phyloP scores from a whole-genome alignment of 2,888 invertebrate genomes.

The Blastobasis lacticolella region DNA sequence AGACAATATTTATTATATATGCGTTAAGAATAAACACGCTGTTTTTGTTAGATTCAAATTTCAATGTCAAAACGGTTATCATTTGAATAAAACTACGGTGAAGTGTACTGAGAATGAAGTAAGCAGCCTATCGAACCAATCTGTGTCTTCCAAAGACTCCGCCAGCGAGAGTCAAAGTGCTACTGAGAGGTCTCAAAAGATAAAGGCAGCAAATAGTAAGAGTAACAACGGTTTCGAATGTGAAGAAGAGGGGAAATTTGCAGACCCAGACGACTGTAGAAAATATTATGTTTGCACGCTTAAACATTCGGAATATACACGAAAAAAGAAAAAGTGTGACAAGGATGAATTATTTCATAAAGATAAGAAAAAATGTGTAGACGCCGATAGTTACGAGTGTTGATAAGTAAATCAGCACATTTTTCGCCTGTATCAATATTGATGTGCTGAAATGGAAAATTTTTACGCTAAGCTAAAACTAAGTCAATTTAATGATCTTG shows the following conservation, averaged over 20 bases:
- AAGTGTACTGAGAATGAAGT: slow-evolving; percentile 31
- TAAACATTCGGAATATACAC: slow-evolving; percentile 26
- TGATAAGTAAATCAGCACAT: slow-evolving; percentile 1
- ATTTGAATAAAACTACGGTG: slow-evolving; percentile 40
- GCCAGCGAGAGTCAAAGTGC: slow-evolving; percentile 20
- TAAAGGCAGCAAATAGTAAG: slow-evolving; percentile 20
- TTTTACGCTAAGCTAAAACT: too few species aligned
- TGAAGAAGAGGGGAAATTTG: slow-evolving; percentile 44
- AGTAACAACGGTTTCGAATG: slow-evolving; percentile 34
- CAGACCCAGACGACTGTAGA: slow-evolving; percentile 47
- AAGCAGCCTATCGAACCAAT: slow-evolving; percentile 7
- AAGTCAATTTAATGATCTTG: too few species aligned
- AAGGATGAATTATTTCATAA: slow-evolving; percentile 55
- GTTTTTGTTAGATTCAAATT: slow-evolving; percentile 48
- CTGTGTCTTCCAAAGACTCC: slow-evolving; percentile 8
- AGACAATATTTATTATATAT: slow-evolving; percentile 58
- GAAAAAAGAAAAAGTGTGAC: slow-evolving; percentile 52
- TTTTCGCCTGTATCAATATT: too few species aligned
- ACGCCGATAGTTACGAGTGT: slow-evolving; percentile 45
- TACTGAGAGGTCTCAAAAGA: slow-evolving; percentile 19
- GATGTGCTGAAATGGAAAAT: too few species aligned
- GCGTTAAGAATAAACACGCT: slow-evolving; percentile 34
- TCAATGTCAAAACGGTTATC: slow-evolving; percentile 46
- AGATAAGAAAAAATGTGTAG: slow-evolving; percentile 45
- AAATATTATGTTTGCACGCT: slow-evolving; percentile 32